Conservation (phyloP, 2,888 invertebrate genomes). For the Lepidocyrtoides sp. region DNA sequence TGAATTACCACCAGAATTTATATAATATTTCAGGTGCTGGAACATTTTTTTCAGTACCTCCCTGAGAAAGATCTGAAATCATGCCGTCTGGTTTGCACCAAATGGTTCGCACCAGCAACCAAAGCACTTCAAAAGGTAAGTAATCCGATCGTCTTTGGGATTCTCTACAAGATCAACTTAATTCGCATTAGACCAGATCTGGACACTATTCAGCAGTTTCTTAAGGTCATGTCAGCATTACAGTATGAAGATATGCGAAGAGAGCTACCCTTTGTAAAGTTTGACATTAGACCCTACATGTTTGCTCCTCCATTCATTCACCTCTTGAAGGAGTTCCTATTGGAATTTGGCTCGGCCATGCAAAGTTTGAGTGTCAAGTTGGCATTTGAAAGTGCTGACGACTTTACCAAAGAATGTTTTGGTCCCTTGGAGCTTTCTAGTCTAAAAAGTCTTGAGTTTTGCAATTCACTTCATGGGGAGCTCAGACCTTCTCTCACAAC, state of each 20-base stretch:
- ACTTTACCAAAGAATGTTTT: constrained; percentile 61
- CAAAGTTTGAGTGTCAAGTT: constrained; percentile 37
- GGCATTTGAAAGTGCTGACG: constrained; percentile 71
- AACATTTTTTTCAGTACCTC: constrained; percentile 44
- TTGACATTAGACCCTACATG: constrained; percentile 70
- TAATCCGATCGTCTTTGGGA: constrained; percentile 59
- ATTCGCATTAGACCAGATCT: constrained; percentile 66
- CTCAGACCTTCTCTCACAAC: constrained; percentile 61
- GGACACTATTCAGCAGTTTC: constrained; percentile 71
- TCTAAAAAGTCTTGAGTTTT: constrained; percentile 70
- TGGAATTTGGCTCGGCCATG: constrained; percentile 62
- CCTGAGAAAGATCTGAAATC: constrained; percentile 74
- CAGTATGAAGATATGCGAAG: constrained; percentile 40
- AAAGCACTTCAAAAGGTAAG: constrained; percentile 38
- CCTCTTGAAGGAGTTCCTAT: constrained; percentile 58
- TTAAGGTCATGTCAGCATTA: neutral
- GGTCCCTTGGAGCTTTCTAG: constrained; percentile 49
- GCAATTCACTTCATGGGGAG: constrained; percentile 69
- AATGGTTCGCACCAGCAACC: constrained; percentile 58
- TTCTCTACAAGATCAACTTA: constrained; percentile 67
- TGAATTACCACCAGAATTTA: too few relatives aligned
- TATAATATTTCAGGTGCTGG: constrained; percentile 63
- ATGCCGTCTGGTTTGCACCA: constrained; percentile 65
- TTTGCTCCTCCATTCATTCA: constrained; percentile 58
- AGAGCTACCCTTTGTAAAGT: constrained; percentile 69